phyloP scores from a whole-genome alignment of 2,113 vertebrate species.

The Trachemys scripta region DNA sequence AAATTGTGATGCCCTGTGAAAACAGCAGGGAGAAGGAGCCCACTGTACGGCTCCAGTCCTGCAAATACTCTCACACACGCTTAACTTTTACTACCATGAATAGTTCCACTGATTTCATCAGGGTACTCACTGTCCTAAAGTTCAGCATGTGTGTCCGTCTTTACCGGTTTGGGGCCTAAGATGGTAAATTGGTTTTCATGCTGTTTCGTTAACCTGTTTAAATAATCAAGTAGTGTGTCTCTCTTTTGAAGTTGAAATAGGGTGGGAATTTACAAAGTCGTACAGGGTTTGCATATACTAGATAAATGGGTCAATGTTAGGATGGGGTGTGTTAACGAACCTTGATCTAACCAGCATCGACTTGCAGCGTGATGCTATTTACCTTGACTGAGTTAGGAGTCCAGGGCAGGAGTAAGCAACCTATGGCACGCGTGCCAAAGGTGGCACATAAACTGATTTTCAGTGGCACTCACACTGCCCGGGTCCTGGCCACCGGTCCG shows the following conservation, averaged over 20 bases:
- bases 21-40: background rate
- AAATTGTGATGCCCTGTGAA: background rate
- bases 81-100: fast-evolving
- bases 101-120: background rate
- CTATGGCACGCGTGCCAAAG: no score
- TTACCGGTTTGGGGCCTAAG: background rate
- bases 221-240: background rate
- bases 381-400: background rate
- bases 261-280: background rate
- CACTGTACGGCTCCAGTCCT: background rate
- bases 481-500: no score
- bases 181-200: background rate
- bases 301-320: background rate
- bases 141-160: background rate
- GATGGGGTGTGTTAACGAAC: background rate
- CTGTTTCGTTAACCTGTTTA: background rate
- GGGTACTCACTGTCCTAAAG: background rate
- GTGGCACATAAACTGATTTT: no score
- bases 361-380: background rate
- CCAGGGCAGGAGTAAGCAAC: no score
- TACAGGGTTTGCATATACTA: background rate
- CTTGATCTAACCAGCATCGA: background rate
- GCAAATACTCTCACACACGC: background rate
- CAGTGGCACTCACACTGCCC: no score
- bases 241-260: background rate